Percentiles rank a stretch among this genome's conserved stretches.
Evolutionary conservation across 1,140 invertebrate species (phyloP).

Genomic region (Drosophila ercepeae): DNA sequence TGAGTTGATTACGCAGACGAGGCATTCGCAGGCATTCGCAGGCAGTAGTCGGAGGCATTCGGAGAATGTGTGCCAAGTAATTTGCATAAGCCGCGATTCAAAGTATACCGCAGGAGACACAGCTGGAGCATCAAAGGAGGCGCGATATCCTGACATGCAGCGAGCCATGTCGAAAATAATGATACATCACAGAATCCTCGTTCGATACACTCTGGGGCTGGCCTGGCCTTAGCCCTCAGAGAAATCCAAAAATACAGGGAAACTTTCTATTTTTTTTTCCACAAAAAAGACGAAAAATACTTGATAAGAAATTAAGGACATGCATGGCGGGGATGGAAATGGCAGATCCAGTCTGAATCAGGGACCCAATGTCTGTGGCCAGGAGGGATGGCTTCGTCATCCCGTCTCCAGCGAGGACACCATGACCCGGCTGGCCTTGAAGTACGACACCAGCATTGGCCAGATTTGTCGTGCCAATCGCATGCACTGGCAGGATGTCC

Average conservation of each 20-base stretch:
- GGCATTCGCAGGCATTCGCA: too few species aligned
- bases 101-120: constrained; percentile 7
- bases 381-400: constrained; percentile 27
- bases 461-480: constrained; percentile 52
- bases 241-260: neutral
- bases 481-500: constrained; percentile 51
- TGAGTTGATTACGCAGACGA: constrained; percentile 46
- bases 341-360: neutral
- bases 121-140: neutral
- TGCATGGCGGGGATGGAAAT: neutral
- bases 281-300: neutral
- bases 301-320: neutral
- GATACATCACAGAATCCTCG: neutral
- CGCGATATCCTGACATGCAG: neutral
- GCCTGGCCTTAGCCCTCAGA: neutral
- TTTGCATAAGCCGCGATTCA: constrained; percentile 59
- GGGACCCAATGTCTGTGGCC: constrained; percentile 24
- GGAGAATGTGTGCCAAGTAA: constrained; percentile 39
- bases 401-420: constrained; percentile 33
- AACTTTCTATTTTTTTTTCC: too few species aligned
- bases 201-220: too few species aligned
- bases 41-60: too few species aligned
- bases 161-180: neutral
- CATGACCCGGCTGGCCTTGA: constrained; percentile 43
- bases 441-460: constrained; percentile 45